These are phyloP conservation scores for Amblyopsis hoosieri DNA, from an alignment of 2,797 vertebrate species.

Conservation along the genomic window DNA sequence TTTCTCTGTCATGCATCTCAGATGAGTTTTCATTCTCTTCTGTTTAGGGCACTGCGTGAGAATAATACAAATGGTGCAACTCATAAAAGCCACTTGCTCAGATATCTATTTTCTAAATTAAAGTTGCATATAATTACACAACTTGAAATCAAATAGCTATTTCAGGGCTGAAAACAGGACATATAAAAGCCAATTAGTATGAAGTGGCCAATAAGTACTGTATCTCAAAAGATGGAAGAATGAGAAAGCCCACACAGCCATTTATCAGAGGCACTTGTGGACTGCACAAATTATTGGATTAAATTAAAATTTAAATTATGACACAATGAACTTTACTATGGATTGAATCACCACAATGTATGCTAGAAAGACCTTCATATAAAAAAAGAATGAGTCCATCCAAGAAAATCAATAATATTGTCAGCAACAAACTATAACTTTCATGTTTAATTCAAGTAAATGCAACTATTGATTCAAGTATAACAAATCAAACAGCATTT, in stretches of 20 bases:
- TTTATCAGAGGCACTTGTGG: neutral
- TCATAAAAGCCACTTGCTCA: constrained; percentile 8
- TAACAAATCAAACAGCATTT: no score
- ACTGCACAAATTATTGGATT: neutral
- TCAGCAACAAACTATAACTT: no score
- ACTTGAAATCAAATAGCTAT: constrained; percentile 33
- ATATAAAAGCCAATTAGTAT: constrained; percentile 6
- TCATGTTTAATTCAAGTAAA: no score
- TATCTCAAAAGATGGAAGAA: neutral
- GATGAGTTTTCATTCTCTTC: constrained; percentile 24
- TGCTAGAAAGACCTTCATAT: no score
- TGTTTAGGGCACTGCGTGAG: constrained; percentile 31
- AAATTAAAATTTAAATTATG: neutral
- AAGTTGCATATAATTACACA: constrained; percentile 11
- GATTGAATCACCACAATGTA: neutral
- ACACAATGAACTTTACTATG: neutral
- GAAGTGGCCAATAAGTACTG: constrained; percentile 3
- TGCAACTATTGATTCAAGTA: no score
- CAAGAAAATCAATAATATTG: no score
- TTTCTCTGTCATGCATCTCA: constrained; percentile 22
- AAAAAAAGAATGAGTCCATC: no score
- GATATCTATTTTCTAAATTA: constrained; percentile 25
- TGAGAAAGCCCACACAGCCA: neutral
- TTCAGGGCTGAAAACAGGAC: neutral
- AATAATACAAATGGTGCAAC: constrained; percentile 12